Conservation (phyloP, 2,113 vertebrate species). For the Rhinolophus sinicus region DNA sequence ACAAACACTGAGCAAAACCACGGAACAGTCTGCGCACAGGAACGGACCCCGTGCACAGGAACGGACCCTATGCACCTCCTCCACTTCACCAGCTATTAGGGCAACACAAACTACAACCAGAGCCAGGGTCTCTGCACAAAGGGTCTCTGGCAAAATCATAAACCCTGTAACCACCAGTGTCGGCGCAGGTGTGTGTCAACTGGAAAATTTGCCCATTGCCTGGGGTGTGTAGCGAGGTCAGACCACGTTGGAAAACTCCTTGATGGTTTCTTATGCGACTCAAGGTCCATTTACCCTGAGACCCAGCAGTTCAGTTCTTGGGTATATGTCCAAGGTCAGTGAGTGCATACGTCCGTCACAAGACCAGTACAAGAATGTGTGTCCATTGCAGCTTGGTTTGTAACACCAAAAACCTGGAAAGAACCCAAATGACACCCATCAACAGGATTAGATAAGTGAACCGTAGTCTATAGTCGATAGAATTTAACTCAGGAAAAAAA, state of each 20-base stretch:
- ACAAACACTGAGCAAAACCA: too few relatives aligned
- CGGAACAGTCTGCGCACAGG: too few relatives aligned
- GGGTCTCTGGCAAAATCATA: accelerated
- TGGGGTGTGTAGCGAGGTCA: accelerated
- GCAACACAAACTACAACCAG: background rate
- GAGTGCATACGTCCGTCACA: accelerated
- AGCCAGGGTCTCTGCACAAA: accelerated
- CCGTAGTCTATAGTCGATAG: accelerated
- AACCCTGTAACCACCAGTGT: background rate
- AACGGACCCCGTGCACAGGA: too few relatives aligned
- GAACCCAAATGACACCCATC: background rate
- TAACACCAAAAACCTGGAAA: background rate
- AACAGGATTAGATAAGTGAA: background rate
- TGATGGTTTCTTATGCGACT: background rate
- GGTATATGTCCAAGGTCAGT: accelerated
- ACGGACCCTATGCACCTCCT: too few relatives aligned
- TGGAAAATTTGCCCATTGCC: background rate
- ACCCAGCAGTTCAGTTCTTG: background rate
- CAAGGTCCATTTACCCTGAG: background rate
- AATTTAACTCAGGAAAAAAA: background rate
- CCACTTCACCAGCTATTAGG: too few relatives aligned
- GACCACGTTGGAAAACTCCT: background rate
- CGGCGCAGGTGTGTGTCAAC: accelerated
- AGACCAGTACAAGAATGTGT: background rate
- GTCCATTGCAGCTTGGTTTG: background rate